Evolutionary conservation across 2,888 invertebrate genomes (phyloP), one percentile per base, ranked within the genome.

Genomic region (Tenthredo distinguenda): DNA sequence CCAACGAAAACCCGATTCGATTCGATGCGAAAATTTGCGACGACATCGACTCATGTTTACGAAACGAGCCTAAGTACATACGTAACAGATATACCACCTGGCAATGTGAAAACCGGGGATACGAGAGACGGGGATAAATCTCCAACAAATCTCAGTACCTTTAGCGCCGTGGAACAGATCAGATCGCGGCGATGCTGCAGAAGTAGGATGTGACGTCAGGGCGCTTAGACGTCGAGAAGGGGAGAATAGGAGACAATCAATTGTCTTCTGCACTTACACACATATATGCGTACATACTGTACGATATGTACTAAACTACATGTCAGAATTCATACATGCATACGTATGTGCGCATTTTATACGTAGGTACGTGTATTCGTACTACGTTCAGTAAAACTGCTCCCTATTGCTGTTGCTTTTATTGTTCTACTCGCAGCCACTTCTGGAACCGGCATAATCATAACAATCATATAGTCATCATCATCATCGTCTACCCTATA

Each of bases 181-280:
- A 90, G 90, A 90, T 89, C 89, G 90, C 91, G 90, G 85, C 85
- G 86, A 87, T 89, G 82, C 87, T 89, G 82, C 87, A 87, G 86
- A 89, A 90, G 89, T 91, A 91, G 92, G 92, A 92, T 91, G 90
- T 92, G 92, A 92, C 92, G 92, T 92, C 91, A 91, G 91, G 89
- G 90, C 84, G 86, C 86, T 86, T 58, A 85, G 89, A 87, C 68
- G 68, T 87, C 86, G 85, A 86, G 87, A 87, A 89, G 87, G 86
- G 87, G 85, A 84, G 76, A 86, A 88, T 90, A 87, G 88, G 87
- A 91, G 91, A 83, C 83, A 71, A 71, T 90, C 92, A 92, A 92
- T 92, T 92, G 92, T 92, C 92, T 92, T 92, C 43, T 74, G 40
- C 90, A 88, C 89, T 87, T 87, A 88, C 87, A 85, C 88, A 43